These are phyloP conservation scores for Drosophila kambysellisi DNA, from an alignment of 2,888 invertebrate genomes.

Conservation along the genomic window DNA sequence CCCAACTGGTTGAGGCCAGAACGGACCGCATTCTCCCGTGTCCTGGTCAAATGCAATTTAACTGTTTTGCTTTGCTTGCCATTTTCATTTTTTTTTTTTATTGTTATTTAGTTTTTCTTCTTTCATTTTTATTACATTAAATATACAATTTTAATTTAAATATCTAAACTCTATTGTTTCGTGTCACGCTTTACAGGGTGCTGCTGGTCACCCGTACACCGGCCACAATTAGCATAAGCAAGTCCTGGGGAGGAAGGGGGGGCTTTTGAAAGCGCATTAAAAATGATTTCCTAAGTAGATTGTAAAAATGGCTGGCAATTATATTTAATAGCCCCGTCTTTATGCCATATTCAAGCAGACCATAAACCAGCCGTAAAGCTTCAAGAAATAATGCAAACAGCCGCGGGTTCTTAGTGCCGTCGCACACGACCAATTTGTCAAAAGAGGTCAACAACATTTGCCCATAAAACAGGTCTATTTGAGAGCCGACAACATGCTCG, in stretches of 20 bases:
- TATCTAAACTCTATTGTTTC: conserved; percentile 71
- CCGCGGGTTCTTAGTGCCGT: conserved; percentile 24
- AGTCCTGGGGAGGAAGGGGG: neutral
- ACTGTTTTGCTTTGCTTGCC: conserved; percentile 52
- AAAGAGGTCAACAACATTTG: conserved; percentile 31
- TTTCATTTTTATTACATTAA: conserved; percentile 61
- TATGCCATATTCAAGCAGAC: conserved; percentile 56
- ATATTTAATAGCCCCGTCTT: conserved; percentile 70
- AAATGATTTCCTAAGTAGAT: conserved; percentile 78
- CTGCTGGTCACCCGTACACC: conserved; percentile 29
- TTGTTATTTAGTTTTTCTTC: conserved; percentile 34
- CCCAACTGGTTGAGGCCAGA: conserved; percentile 59
- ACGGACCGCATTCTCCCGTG: conserved; percentile 16
- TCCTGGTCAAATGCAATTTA: conserved; percentile 70
- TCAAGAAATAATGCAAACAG: conserved; percentile 25
- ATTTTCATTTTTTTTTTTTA: conserved; percentile 22
- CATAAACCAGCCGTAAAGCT: conserved; percentile 56
- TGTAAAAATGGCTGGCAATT: conserved; percentile 76
- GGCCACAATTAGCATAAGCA: conserved; percentile 64
- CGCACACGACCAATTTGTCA: conserved; percentile 58
- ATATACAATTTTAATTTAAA: conserved; percentile 71
- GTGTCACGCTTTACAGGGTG: conserved; percentile 16
- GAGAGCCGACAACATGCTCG: neutral
- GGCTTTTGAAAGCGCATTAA: conserved; percentile 63
- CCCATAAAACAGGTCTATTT: conserved; percentile 13